Evolutionary conservation across 2,888 invertebrate species (phyloP).

Genomic region (Pandemis corylana): DNA sequence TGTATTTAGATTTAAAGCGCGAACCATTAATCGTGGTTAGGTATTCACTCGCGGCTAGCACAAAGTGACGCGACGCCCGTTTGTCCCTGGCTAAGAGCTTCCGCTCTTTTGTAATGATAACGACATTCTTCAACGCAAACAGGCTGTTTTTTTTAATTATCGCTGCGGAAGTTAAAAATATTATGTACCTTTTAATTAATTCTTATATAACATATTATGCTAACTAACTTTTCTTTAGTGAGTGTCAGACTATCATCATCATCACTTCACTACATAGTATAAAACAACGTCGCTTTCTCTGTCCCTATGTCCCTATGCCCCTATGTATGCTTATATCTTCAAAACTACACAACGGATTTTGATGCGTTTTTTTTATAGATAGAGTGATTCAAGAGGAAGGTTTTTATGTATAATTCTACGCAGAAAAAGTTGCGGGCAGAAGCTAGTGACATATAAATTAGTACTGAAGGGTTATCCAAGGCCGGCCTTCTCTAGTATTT

Average conservation of each 20-base stretch:
- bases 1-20: conserved; percentile 7
- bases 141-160: background rate
- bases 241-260: background rate
- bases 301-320: no score
- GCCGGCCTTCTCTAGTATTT: background rate
- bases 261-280: no score
- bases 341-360: no score
- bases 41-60: conserved; percentile 7
- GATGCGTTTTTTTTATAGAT: no score
- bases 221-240: no score
- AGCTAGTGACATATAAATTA: background rate
- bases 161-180: background rate
- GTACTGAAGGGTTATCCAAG: background rate
- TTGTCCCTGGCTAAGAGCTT: conserved; percentile 2
- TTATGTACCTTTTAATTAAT: no score
- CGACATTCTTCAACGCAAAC: background rate
- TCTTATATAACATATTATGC: no score
- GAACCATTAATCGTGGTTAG: conserved; percentile 11
- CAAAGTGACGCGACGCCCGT: background rate
- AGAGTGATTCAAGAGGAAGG: no score
- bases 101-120: conserved; percentile 10
- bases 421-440: no score
- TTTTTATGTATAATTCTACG: no score
- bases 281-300: no score
- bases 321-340: no score